phyloP scores from a whole-genome alignment of 2,113 vertebrate genomes.

The Triplophysa siluroides region DNA sequence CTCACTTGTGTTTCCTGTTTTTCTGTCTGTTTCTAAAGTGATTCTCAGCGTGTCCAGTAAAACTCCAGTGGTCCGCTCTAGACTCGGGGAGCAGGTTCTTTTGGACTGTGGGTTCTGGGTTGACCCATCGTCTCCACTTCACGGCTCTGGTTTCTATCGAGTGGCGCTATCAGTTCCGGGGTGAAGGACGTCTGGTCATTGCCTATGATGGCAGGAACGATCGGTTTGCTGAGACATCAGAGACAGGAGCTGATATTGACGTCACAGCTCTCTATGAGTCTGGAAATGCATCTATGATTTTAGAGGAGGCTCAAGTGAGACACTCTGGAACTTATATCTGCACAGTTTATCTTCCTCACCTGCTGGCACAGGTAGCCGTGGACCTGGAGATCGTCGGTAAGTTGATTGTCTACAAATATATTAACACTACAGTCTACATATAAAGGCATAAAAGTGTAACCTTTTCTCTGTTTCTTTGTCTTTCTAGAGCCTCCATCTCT shows the following conservation, averaged over 20 bases:
- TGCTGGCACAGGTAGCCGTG: constrained; percentile 81
- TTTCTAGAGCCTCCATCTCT: constrained; percentile 62
- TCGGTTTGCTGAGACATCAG: constrained; percentile 60
- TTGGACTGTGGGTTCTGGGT: constrained; percentile 78
- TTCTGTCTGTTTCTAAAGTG: constrained; percentile 61
- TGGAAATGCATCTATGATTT: constrained; percentile 78
- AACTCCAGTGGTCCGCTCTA: constrained; percentile 61
- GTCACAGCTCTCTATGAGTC: constrained; percentile 67
- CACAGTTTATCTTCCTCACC: constrained; percentile 78
- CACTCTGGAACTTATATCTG: constrained; percentile 86
- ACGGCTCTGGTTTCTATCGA: constrained; percentile 78
- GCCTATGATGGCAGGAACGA: constrained; percentile 76
- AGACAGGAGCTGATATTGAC: constrained; percentile 72
- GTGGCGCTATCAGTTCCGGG: constrained; percentile 85
- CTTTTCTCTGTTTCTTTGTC: not conserved
- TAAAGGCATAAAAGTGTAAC: not conserved
- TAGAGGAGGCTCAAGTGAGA: constrained; percentile 69
- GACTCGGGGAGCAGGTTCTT: constrained; percentile 69
- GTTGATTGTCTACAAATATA: constrained; percentile 5
- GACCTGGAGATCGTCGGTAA: constrained; percentile 79
- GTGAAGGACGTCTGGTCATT: constrained; percentile 77
- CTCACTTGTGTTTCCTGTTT: not conserved
- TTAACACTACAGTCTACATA: not conserved
- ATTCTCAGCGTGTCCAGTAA: constrained; percentile 77
- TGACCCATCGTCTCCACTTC: constrained; percentile 63